Evolutionary conservation across 2,113 vertebrate genomes (phyloP).

Genomic region (Connochaetes taurinus): DNA sequence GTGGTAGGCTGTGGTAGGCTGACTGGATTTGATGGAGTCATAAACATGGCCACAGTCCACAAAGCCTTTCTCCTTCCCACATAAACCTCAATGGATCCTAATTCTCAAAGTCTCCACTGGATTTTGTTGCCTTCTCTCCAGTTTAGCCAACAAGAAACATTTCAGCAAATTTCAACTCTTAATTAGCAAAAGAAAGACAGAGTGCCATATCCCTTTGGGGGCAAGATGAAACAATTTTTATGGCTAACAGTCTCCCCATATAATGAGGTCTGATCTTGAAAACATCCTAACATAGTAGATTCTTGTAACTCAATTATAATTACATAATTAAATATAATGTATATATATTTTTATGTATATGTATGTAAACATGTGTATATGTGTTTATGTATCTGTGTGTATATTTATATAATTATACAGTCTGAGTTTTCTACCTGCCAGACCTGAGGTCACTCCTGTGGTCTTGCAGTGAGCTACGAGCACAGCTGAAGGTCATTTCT

Average conservation of each 20-base stretch:
- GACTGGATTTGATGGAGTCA: not conserved
- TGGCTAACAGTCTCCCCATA: not conserved
- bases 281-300: not conserved
- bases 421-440: not conserved
- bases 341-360: not conserved
- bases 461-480: not conserved
- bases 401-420: not conserved
- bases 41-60: not conserved
- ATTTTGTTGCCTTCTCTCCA: not conserved
- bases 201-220: not conserved
- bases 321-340: not conserved
- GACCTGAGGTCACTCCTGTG: not conserved
- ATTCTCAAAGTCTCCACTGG: not conserved
- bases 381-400: not conserved
- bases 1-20: not conserved
- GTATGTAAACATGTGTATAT: not conserved
- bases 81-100: not conserved
- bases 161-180: constrained; percentile 26
- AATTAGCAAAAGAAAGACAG: not conserved
- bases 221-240: not conserved
- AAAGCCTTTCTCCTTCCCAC: not conserved
- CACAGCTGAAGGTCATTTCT: not conserved
- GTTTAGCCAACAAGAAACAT: not conserved
- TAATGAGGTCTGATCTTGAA: constrained; percentile 10
- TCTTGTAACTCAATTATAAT: constrained; percentile 4